Evolutionary conservation across 1,140 invertebrate species (phyloP).

Genomic region (Portunus trituberculatus): DNA sequence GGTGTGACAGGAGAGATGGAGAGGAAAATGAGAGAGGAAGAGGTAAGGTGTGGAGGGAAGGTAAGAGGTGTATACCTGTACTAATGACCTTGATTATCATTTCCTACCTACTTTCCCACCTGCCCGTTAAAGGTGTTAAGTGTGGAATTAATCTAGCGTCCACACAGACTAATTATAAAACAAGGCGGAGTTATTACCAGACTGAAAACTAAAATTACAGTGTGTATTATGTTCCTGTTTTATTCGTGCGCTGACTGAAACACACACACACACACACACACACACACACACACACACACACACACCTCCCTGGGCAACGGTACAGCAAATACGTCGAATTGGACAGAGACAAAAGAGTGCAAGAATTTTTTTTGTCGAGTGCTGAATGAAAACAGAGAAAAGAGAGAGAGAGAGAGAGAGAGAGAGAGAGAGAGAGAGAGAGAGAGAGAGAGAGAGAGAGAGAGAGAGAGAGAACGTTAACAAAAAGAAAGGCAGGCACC

Average conservation of each 20-base stretch:
- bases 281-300: constrained; percentile 36
- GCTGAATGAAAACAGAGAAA: neutral
- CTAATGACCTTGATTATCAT: too few species aligned
- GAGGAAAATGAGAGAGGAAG: neutral
- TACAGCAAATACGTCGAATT: neutral
- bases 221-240: too few species aligned
- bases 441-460: constrained; percentile 11
- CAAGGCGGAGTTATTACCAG: too few species aligned
- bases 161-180: too few species aligned
- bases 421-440: neutral
- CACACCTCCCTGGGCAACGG: neutral
- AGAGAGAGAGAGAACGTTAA: neutral
- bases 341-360: neutral
- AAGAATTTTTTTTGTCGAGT: neutral
- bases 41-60: neutral
- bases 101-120: too few species aligned
- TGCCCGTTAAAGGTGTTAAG: too few species aligned
- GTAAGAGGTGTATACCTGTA: neutral
- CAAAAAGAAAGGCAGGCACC: neutral
- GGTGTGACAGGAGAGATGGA: neutral
- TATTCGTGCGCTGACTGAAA: neutral
- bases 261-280: constrained; percentile 31
- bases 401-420: constrained; percentile 9
- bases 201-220: too few species aligned
- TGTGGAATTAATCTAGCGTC: too few species aligned